Conservation (phyloP, 2,888 invertebrate species). For the Cephus sareptanus region DNA sequence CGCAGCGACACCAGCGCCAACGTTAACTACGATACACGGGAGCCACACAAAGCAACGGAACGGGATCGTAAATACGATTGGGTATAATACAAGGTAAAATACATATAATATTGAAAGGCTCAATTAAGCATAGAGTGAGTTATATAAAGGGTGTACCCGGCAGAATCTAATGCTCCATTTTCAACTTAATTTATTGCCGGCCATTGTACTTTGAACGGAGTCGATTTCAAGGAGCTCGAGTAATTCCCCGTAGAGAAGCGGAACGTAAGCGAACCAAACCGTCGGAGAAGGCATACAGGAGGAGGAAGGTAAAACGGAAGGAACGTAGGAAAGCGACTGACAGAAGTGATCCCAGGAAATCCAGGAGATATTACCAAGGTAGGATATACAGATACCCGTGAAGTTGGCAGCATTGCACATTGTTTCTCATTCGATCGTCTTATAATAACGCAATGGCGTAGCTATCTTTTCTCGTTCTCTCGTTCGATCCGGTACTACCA, state of each 20-base stretch:
- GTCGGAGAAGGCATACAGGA: conserved; percentile 14
- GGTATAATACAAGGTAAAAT: not conserved
- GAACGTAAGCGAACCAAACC: conserved; percentile 1
- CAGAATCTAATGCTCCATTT: conserved; percentile 47
- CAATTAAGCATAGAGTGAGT: conserved; percentile 41
- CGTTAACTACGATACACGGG: not conserved
- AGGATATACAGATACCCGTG: not conserved
- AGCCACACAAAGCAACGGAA: not conserved
- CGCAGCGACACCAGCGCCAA: not conserved
- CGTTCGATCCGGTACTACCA: not conserved
- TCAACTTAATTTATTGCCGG: conserved; percentile 43
- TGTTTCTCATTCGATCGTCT: conserved; percentile 41
- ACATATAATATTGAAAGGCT: conserved; percentile 39
- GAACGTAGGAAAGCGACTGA: not conserved
- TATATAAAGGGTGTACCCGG: conserved; percentile 49
- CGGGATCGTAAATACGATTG: not conserved
- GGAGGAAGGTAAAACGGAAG: conserved; percentile 2
- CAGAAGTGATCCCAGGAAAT: not conserved
- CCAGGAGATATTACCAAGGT: not conserved
- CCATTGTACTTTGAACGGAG: conserved; percentile 43
- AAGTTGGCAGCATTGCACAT: conserved; percentile 31
- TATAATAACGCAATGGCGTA: conserved; percentile 13
- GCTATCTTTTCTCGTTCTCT: not conserved
- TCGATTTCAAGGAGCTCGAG: conserved; percentile 9
- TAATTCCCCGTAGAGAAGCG: not conserved